A percentile compares a stretch with the other conserved stretches of the same genome.
These are phyloP conservation scores for Drosophila neocordata DNA, from an alignment of 1,140 invertebrate genomes.

Conservation along the genomic window DNA sequence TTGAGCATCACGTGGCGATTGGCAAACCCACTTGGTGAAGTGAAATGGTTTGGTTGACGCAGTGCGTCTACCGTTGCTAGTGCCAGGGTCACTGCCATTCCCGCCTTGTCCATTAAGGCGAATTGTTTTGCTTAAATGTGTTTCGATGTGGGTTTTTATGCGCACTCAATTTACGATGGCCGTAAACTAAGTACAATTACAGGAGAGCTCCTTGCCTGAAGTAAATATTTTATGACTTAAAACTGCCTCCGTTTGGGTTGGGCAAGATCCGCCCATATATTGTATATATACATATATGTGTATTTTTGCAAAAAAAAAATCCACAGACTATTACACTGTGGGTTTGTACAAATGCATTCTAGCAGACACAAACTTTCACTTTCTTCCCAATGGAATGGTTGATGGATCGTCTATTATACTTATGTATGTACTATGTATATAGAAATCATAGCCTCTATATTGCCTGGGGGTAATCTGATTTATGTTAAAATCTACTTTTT, in stretches of 20 bases:
- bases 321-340: too few species aligned
- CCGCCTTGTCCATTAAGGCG: conserved; percentile 39
- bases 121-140: conserved; percentile 46
- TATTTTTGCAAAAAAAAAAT: too few species aligned
- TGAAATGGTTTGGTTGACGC: conserved; percentile 11
- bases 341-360: neutral
- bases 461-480: conserved; percentile 50
- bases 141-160: conserved; percentile 56
- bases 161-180: conserved; percentile 54
- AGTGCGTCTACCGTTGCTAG: conserved; percentile 5
- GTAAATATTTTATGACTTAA: conserved; percentile 66
- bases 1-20: conserved; percentile 9
- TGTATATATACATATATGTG: neutral
- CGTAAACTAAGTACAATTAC: conserved; percentile 58
- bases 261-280: neutral
- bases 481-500: conserved; percentile 59
- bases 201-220: conserved; percentile 20
- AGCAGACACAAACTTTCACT: conserved; percentile 16
- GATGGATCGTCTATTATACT: conserved; percentile 42
- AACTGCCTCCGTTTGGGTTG: conserved; percentile 20
- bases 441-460: conserved; percentile 28
- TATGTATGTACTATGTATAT: conserved; percentile 19
- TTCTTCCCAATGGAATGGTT: conserved; percentile 12
- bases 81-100: neutral
- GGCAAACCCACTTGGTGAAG: neutral